Base-by-base conservation (phyloP, 2,113 vertebrate genomes). In the Psophia crepitans region DNA sequence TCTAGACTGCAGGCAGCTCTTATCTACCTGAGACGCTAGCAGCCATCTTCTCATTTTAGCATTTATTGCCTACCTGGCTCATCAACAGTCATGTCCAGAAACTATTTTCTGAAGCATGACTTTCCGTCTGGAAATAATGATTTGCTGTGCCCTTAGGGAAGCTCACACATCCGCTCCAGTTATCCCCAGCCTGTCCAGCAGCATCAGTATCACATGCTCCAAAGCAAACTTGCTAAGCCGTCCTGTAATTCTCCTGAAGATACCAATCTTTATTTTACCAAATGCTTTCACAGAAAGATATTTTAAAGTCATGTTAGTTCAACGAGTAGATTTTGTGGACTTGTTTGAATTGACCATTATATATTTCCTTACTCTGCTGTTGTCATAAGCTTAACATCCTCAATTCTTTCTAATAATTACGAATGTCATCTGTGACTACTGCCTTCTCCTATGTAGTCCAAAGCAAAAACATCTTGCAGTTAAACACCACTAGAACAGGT, bases 221-320 rank as follows among this genome's bases (percentile, higher is more conserved):
- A 91, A 95, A 91, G 63, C 49, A 95, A 94, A 94, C 70, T 80
- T 6, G 0, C 78, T 82, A 84, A 89, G n/a, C 54, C 75, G 96
- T 93, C 80, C 81, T 82, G 84, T 89, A 95, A 85, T 64, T 85
- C n/a, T 96, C 61, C 43, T 63, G 54, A 80, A 75, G 20, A 48
- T 33, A 32, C 28, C 69, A 89, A 32, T 70, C 66, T 78, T 89
- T 90, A 41, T 87, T 88, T 84, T 51, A 41, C 61, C 63, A 32
- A 83, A 76, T 76, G 20, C 14, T 88, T 95, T 80, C 53, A 69
- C 63, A 66, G 82, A 83, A 93, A 77, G 10, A n/a, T 57, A 24
- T 77, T 83, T 70, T 81, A n/a, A 85, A 89, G 46, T 64, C 3
- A 0, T 12, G 44, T 64, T 84, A 82, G 24, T 20, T 89, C 54